Evolutionary conservation across 2,113 vertebrate species (phyloP).

Genomic region (Willisornis vidua): DNA sequence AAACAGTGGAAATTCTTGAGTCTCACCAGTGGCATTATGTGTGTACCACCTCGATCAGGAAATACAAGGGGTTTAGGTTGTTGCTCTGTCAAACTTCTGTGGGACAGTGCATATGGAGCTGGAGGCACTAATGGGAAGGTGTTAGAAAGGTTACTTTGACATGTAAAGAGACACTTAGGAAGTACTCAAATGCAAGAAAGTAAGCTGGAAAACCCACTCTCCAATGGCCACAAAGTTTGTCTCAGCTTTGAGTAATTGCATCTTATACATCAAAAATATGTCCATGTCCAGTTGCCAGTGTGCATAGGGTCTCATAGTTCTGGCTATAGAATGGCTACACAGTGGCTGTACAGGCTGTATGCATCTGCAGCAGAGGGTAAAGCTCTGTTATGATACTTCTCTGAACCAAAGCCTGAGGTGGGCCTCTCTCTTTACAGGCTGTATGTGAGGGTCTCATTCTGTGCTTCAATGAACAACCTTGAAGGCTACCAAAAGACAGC

Average conservation of each 20-base stretch:
- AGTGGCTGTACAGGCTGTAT: background rate
- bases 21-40: background rate
- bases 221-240: background rate
- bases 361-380: background rate
- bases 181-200: background rate
- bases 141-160: background rate
- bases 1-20: background rate
- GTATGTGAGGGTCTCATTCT: background rate
- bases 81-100: background rate
- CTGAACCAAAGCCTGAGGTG: background rate
- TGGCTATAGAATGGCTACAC: background rate
- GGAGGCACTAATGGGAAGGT: background rate
- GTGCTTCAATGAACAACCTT: background rate
- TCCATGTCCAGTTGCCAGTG: accelerated
- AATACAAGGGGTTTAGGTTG: background rate
- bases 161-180: background rate
- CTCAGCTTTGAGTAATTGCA: background rate
- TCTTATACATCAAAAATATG: background rate
- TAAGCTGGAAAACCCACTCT: background rate
- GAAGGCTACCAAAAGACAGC: background rate
- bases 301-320: background rate
- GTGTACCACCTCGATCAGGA: background rate
- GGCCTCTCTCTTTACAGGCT: background rate
- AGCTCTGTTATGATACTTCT: background rate
- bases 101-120: background rate